These are phyloP conservation scores for Synergus umbraculus DNA, from an alignment of 2,888 invertebrate genomes.

Conservation along the genomic window DNA sequence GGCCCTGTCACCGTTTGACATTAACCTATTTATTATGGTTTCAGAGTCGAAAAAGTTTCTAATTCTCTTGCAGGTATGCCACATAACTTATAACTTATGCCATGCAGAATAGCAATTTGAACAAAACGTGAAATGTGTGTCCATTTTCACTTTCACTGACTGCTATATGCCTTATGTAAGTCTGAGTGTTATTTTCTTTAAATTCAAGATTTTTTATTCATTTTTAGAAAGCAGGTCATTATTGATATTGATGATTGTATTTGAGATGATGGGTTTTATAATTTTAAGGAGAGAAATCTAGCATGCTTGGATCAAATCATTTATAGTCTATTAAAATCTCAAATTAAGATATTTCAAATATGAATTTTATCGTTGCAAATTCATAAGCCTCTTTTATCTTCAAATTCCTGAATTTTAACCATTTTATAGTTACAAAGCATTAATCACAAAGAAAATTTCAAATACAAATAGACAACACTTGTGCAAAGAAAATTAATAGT, in stretches of 20 bases:
- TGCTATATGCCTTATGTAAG: slow-evolving; percentile 2
- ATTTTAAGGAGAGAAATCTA: neutral
- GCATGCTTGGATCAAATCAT: no score
- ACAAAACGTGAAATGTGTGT: slow-evolving; percentile 9
- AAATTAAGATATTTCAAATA: no score
- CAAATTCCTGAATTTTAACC: neutral
- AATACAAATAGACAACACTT: neutral
- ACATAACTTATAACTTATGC: neutral
- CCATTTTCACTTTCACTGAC: slow-evolving; percentile 37
- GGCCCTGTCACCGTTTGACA: slow-evolving; percentile 25
- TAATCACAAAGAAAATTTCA: neutral
- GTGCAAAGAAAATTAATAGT: slow-evolving; percentile 9
- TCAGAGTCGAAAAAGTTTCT: slow-evolving; percentile 32
- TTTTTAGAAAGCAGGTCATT: slow-evolving; percentile 40
- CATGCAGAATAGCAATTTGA: slow-evolving; percentile 27
- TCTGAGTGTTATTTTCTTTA: neutral
- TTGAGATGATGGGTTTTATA: neutral
- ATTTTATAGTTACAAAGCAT: neutral
- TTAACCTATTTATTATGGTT: slow-evolving; percentile 33
- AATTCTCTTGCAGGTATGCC: neutral
- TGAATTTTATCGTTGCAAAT: no score
- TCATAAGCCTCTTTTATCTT: neutral
- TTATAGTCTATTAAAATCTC: no score
- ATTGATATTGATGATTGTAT: slow-evolving; percentile 22
- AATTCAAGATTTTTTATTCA: slow-evolving; percentile 14